Conservation (phyloP, 2,113 vertebrate species). For the Oreotrochilus melanogaster region DNA sequence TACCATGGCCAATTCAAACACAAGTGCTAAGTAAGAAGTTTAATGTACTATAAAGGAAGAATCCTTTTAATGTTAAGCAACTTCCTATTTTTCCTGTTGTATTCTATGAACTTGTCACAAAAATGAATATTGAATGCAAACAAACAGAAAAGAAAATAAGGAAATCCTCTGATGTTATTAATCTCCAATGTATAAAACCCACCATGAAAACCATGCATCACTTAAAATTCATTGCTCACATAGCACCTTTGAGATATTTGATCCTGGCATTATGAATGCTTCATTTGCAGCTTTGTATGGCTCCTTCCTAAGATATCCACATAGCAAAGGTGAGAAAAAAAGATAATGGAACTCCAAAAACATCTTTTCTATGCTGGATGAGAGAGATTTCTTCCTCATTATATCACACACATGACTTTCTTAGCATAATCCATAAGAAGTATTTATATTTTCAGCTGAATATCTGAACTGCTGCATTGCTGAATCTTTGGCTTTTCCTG, state of each 20-base stretch:
- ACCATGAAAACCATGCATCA: neutral
- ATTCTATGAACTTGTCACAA: neutral
- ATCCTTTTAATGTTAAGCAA: neutral
- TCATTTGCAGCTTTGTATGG: neutral
- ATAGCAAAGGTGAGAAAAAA: neutral
- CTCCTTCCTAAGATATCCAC: neutral
- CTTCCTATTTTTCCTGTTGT: neutral
- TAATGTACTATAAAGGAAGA: neutral
- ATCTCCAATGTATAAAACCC: neutral
- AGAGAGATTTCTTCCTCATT: neutral
- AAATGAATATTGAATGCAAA: neutral
- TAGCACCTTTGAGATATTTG: neutral
- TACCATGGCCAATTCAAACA: neutral
- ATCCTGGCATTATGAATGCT: neutral
- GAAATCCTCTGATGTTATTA: constrained; percentile 8
- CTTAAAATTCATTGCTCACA: constrained; percentile 2
- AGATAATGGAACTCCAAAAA: neutral
- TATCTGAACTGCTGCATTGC: neutral
- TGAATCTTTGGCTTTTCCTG: neutral
- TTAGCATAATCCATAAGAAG: neutral
- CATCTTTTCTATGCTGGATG: neutral
- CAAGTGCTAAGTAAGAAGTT: neutral
- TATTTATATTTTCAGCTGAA: neutral
- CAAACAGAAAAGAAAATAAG: neutral
- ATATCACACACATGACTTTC: neutral